Conservation (phyloP, 2,888 invertebrate genomes). For the Heliconius cydno region DNA sequence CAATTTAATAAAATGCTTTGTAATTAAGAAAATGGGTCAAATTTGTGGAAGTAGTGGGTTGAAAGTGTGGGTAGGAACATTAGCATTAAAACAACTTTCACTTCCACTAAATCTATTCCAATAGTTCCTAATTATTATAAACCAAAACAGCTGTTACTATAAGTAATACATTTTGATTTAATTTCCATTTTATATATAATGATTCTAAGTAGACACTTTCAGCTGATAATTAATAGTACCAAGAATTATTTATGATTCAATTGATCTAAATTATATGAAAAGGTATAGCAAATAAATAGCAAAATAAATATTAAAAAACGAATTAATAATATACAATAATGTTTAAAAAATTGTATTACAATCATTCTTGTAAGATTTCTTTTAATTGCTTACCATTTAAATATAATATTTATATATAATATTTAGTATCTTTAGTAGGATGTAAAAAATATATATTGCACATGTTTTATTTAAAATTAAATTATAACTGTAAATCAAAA, state of each 20-base stretch:
- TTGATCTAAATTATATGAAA: neutral
- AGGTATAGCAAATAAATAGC: neutral
- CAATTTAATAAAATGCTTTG: constrained; percentile 18
- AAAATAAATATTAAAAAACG: neutral
- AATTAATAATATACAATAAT: neutral
- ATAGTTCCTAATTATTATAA: neutral
- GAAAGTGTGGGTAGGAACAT: constrained; percentile 48
- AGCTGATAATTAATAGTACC: neutral
- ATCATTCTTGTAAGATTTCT: neutral
- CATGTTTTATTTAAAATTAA: neutral
- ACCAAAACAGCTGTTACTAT: constrained; percentile 23
- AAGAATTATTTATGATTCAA: neutral
- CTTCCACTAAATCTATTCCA: constrained; percentile 43
- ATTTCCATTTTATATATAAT: neutral
- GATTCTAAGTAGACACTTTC: constrained; percentile 11
- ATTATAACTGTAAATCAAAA: neutral
- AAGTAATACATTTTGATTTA: neutral
- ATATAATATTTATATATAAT: neutral
- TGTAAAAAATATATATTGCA: neutral
- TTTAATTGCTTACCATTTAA: neutral
- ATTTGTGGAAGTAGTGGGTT: constrained; percentile 48
- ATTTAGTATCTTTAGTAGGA: neutral
- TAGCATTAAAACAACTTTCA: constrained; percentile 48
- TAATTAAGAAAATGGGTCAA: constrained; percentile 47
- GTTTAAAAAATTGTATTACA: neutral